Evolutionary conservation across 92 coral and sea anemone species (phyloP), one percentile per base, ranked within the genome.

Genomic region (Actinernus sp.): DNA sequence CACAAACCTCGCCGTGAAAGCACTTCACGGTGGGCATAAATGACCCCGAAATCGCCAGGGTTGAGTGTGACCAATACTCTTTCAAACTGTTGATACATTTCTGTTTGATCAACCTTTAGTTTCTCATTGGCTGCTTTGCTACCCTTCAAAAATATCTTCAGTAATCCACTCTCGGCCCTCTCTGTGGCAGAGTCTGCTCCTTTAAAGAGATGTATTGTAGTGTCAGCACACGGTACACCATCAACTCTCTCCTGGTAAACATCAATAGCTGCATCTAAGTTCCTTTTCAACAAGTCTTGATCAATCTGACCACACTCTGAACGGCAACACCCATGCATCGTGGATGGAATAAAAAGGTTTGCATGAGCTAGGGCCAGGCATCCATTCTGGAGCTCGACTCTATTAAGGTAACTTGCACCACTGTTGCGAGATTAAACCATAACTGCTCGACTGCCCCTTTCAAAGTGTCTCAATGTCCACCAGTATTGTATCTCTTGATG

Each of bases 341-440:
- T 87, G 7, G 93, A 81, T 2, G 85, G 93, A 24, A 87, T 87
- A 36, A 81, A 86, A 21, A 86, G 57, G 43, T 86, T 86, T 3
- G 87, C 71, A 21, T 79, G 92, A 1, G 74, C 86, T 16, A 80
- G 36, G 1, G 93, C 80, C 23, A 68, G 73, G 51, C 93, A 87
- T 12, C 93, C 88, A 37, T 87, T 87, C 29, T 81, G 85, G 1
- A 88, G 56, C 43, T 82, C 83, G 4, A 88, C 93, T 38, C 79
- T 23, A 45, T 88, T 88, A 3, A 60, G 49, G 65, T 62, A 88
- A 26, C 85, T 81, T 12, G 82, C 71, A 7, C 93, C 85, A 67
- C 86, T 76, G 48, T 60, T 75, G 21, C 85, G 53, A 2, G 93
- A 56, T 4, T 85, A 69, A 24, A 81, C 62, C 34, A 87, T 49